Evolutionary conservation across 2,888 invertebrate genomes (phyloP).

Genomic region (Dasysyrphus albostriatus): DNA sequence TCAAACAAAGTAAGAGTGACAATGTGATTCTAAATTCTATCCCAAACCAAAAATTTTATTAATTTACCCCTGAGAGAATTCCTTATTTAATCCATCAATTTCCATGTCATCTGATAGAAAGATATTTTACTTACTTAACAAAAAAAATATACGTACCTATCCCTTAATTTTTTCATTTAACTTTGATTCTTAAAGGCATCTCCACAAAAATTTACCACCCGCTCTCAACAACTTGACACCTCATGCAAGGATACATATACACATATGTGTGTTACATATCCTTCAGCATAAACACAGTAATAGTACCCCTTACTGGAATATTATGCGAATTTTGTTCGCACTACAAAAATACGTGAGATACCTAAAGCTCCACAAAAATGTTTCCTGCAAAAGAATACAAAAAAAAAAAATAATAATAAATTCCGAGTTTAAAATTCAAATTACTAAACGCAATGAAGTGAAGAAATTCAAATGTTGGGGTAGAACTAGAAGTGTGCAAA

Average conservation of each 20-base stretch:
- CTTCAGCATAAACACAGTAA: slow-evolving; percentile 51
- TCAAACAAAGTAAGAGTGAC: slow-evolving; percentile 56
- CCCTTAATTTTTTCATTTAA: slow-evolving; percentile 56
- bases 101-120: slow-evolving; percentile 3
- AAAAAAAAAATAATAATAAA: slow-evolving; percentile 17
- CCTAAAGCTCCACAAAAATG: slow-evolving; percentile 44
- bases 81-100: slow-evolving; percentile 34
- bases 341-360: background rate
- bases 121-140: background rate
- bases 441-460: slow-evolving; percentile 71
- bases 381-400: slow-evolving; percentile 44
- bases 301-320: slow-evolving; percentile 1
- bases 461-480: slow-evolving; percentile 24
- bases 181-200: slow-evolving; percentile 46
- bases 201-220: slow-evolving; percentile 53
- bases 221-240: slow-evolving; percentile 66
- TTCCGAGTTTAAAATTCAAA: slow-evolving; percentile 73
- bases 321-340: slow-evolving; percentile 28
- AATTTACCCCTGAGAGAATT: slow-evolving; percentile 23
- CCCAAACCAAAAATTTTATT: slow-evolving; percentile 9
- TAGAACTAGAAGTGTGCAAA: slow-evolving; percentile 9
- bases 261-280: slow-evolving; percentile 51
- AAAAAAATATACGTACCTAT: background rate
- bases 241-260: background rate
- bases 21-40: slow-evolving; percentile 63